Base-by-base conservation (phyloP, 2,888 invertebrate species). In the Meiosimyza platycephala region DNA sequence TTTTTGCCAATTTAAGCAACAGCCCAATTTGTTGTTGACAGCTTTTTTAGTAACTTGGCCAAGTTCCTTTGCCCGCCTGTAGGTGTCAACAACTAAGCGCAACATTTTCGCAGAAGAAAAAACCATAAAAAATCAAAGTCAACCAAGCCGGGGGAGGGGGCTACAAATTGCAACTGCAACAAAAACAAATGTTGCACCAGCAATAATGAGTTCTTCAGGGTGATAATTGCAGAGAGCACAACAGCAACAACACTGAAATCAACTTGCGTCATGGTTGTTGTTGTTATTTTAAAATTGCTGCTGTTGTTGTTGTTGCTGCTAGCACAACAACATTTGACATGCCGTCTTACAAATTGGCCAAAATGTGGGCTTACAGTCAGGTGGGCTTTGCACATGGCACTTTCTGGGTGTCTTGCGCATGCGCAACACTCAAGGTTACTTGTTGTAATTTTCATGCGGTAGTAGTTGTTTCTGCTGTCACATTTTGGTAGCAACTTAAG, bases 21-120 rank as follows among this genome's bases (percentile, higher is more conserved):
- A 40, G 9, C 40, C 9, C 40, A 40, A 40, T 40, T 40, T 40
- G 40, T 40, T 40, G 40, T 40, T 40, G 40, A 40, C 40, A 40
- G 40, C 40, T 2, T 40, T 40, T 40, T 40, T 9, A 40, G 40
- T 40, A 40, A 9, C 40, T 9, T 40, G 59, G n/a, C 16, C 22
- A 59, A 18, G 16, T 12, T n/a, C 40, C 47, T 62, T 62, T 40
- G 33, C 50, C 50, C 50, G n/a, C 50, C 64, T 66, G 66, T 66
- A 66, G 66, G 66, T 66, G 66, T 66, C 66, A 55, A 66, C 40
- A 66, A 66, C 47, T 66, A 66, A 66, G 66, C 66, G 54, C 33
- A 64, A 64, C 64, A 64, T 64, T 48, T 64, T n/a, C 54, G 7
- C 3, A 18, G 7, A n/a, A 18, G 5, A n/a, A 54, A 18, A n/a